Evolutionary conservation across 1,140 invertebrate genomes (phyloP).

Genomic region (Drosophila setifemur): DNA sequence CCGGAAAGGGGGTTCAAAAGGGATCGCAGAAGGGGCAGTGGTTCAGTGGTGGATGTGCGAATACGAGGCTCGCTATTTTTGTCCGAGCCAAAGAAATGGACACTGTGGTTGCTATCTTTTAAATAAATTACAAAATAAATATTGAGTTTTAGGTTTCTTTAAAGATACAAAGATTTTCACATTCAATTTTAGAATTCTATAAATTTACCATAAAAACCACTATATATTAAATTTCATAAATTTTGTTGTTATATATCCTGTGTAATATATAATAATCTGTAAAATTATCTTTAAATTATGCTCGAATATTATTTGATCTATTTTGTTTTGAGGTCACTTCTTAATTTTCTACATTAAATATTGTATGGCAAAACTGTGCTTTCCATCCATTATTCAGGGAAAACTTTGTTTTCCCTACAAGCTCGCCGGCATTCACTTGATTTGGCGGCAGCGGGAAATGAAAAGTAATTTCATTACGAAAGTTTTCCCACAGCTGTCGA

Average conservation of each 20-base stretch:
- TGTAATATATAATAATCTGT: too few species aligned
- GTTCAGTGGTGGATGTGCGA: not conserved
- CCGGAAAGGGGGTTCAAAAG: not conserved
- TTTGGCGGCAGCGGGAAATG: slow-evolving; percentile 6
- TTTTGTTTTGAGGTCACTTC: too few species aligned
- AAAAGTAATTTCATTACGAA: slow-evolving; percentile 45
- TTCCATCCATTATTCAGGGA: not conserved
- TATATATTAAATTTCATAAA: too few species aligned
- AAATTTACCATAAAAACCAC: not conserved
- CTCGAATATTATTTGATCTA: too few species aligned
- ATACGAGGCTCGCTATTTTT: not conserved
- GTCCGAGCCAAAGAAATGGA: not conserved
- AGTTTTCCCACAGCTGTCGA: slow-evolving; percentile 36
- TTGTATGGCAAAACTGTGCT: not conserved
- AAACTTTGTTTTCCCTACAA: slow-evolving; percentile 9
- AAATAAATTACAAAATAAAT: not conserved
- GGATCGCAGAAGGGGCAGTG: not conserved
- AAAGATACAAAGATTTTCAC: too few species aligned
- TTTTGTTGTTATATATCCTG: too few species aligned
- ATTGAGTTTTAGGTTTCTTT: not conserved
- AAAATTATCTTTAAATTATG: too few species aligned
- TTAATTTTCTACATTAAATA: not conserved
- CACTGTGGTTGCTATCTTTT: slow-evolving; percentile 9
- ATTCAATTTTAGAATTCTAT: too few species aligned
- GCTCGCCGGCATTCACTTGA: not conserved